Percentiles rank a stretch among this genome's conserved stretches.
Evolutionary conservation across 2,797 vertebrate species (phyloP).

Genomic region (Acropternis orthonyx): DNA sequence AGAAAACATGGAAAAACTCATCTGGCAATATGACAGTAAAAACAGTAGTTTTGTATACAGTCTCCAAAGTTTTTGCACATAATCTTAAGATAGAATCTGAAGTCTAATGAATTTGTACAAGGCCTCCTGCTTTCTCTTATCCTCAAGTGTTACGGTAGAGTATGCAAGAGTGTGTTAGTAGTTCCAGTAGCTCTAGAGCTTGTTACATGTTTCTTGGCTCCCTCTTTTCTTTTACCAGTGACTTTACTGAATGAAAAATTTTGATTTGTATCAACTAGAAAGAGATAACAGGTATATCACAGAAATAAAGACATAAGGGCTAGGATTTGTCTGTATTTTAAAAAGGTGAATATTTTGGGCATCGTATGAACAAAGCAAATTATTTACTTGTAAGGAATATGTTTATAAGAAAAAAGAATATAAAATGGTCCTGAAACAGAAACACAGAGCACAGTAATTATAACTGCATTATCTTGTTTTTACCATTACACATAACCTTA

Average conservation of each 20-base stretch:
- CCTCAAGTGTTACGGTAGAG: not conserved
- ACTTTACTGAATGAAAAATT: not conserved
- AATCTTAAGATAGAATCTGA: not conserved
- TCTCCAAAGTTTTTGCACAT: not conserved
- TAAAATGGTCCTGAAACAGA: not conserved
- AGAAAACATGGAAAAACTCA: not conserved
- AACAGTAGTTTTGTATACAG: not conserved
- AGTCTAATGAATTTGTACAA: not conserved
- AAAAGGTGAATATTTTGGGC: not conserved
- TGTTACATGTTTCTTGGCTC: not conserved
- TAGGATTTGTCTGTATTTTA: not conserved
- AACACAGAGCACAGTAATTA: not conserved
- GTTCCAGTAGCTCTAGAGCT: not conserved
- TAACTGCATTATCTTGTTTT: not conserved
- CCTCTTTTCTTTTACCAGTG: not conserved
- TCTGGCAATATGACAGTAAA: not conserved
- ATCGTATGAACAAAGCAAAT: not conserved
- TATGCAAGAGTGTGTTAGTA: not conserved
- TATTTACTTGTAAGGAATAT: not conserved
- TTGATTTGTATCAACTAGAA: not conserved
- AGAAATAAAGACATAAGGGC: not conserved
- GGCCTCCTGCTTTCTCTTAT: not conserved
- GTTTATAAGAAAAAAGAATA: not conserved
- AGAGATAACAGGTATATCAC: not conserved
- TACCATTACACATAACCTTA: not conserved